Percentiles rank a stretch among this genome's conserved stretches.
Evolutionary conservation across 2,888 invertebrate species (phyloP).

Genomic region (Leptura quadrifasciata): DNA sequence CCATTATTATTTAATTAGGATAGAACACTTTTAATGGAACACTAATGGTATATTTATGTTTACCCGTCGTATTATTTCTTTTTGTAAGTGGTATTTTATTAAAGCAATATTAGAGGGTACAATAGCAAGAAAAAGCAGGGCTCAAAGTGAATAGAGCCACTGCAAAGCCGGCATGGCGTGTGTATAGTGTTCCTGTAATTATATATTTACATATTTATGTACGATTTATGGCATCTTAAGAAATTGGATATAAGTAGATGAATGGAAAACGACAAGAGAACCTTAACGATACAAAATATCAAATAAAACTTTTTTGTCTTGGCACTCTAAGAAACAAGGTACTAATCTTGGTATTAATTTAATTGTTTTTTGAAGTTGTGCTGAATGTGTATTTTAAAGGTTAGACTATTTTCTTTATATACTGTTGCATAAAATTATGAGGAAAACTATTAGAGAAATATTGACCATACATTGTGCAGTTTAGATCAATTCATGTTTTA

Average conservation of each 20-base stretch:
- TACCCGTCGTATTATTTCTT: constrained; percentile 24
- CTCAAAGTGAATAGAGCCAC: background rate
- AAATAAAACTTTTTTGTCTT: too few species aligned
- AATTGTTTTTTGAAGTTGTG: too few species aligned
- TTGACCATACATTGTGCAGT: too few species aligned
- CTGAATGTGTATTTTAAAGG: too few species aligned
- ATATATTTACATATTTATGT: background rate
- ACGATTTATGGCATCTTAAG: background rate
- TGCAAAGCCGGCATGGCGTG: background rate
- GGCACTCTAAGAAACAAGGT: too few species aligned
- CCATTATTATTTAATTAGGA: constrained; percentile 25
- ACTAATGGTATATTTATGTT: constrained; percentile 36
- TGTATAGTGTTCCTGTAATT: background rate
- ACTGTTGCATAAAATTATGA: too few species aligned
- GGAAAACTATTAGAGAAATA: too few species aligned
- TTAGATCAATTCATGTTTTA: too few species aligned
- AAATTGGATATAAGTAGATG: background rate
- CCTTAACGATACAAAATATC: too few species aligned
- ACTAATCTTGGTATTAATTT: too few species aligned
- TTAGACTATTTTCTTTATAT: too few species aligned
- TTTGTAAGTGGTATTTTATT: constrained; percentile 40
- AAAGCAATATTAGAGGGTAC: constrained; percentile 21
- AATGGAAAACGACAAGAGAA: too few species aligned
- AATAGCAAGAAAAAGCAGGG: background rate
- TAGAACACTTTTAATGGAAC: constrained; percentile 16